Evolutionary conservation across 2,113 vertebrate genomes (phyloP).

Genomic region (Cisticola juncidis): DNA sequence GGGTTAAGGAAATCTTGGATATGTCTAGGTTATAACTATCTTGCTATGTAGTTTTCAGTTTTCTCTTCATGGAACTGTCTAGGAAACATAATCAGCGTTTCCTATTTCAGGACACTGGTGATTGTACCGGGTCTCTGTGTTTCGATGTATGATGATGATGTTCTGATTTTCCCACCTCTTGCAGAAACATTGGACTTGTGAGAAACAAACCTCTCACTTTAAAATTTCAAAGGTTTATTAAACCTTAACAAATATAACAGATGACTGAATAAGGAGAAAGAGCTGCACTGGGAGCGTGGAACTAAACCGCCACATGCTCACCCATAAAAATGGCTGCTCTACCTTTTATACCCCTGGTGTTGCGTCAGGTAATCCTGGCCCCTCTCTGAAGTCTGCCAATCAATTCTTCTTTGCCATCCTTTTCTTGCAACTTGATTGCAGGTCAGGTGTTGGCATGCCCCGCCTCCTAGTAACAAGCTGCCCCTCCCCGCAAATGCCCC

Average conservation of each 20-base stretch:
- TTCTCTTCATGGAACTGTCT: background rate
- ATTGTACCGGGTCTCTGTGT: background rate
- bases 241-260: background rate
- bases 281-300: rapidly evolving
- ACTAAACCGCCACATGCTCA: rapidly evolving
- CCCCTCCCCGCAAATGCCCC: too few relatives aligned
- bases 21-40: background rate
- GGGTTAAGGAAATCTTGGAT: background rate
- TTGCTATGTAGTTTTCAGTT: background rate
- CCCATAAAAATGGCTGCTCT: background rate
- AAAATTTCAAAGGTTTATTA: background rate
- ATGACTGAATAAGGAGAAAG: background rate
- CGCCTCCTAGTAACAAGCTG: background rate
- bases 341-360: too few relatives aligned
- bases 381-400: background rate
- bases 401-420: background rate
- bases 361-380: too few relatives aligned
- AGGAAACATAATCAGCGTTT: background rate
- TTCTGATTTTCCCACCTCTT: background rate
- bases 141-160: background rate
- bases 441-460: background rate
- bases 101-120: background rate
- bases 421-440: background rate
- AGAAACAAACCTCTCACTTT: background rate
- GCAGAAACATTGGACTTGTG: background rate